Base-by-base conservation (phyloP, 2,113 vertebrate genomes). In the Macheiramphus alcinus region DNA sequence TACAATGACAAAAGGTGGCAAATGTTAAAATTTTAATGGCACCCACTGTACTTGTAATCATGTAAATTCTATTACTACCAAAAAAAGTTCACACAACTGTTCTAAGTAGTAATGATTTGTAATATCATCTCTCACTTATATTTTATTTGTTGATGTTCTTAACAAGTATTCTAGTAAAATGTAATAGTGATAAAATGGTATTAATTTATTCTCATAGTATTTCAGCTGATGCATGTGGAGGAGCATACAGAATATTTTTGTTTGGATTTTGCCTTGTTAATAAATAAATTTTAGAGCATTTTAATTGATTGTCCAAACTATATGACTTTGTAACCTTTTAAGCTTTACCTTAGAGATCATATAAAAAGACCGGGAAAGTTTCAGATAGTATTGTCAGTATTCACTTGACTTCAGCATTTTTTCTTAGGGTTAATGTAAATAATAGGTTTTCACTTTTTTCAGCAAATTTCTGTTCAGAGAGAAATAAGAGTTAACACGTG, bases 341-440 rank as follows among this genome's bases (percentile, higher is more conserved):
- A 82, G 32, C 47, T 92, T 87, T 93, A 56, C n/a, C 38, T 97
- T 93, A 92, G 56, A 34, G n/a, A 71, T 86, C 26, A 75, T 61
- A 71, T n/a, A 87, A 88, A 89, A 88, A 58, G 52, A 68, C 11
- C 26, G 58, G 40, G 61, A 86, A 94, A 84, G 19, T 92, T 97
- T 94, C 85, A 95, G 45, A 82, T 76, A 90, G 56, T 56, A 83
- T 81, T 97, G 79, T 68, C 67, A 94, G 58, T 55, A 79, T 55
- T 86, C 75, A n/a, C 32, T 91, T 92, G 55, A 96, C 80, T 85
- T 95, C 23, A 80, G 53, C 43, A 17, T 38, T 91, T 32, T 68
- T 53, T 58, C 52, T 90, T 59, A 38, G 20, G 73, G 70, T 96
- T 94, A 94, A 91, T 85, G 80, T 71, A 62, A 66, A 68, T 17